Percentiles rank a stretch among this genome's conserved stretches.
Conservation (phyloP, 1,140 invertebrate species). For the Drosophila truncata region DNA sequence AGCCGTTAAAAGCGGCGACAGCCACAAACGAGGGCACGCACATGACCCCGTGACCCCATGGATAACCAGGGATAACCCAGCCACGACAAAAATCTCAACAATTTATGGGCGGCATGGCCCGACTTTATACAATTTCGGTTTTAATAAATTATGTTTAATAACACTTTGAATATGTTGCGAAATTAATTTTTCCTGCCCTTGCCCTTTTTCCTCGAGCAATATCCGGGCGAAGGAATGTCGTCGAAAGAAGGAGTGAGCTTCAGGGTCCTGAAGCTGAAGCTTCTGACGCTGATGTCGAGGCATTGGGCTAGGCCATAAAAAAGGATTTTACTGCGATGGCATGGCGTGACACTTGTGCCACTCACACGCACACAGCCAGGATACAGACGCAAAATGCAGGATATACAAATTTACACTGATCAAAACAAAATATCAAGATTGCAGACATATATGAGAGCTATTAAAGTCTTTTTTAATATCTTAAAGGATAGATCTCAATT, state of each 20-base stretch:
- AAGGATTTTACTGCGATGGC: constrained; percentile 79
- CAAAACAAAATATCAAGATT: constrained; percentile 30
- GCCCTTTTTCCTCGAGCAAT: constrained; percentile 31
- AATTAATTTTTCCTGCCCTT: constrained; percentile 79
- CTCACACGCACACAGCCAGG: constrained; percentile 40
- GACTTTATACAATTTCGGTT: constrained; percentile 82
- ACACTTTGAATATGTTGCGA: constrained; percentile 82
- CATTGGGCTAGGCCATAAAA: constrained; percentile 75
- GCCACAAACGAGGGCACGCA: constrained; percentile 59
- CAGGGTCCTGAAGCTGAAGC: neutral
- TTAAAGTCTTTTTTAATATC: constrained; percentile 6
- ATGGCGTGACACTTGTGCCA: constrained; percentile 73
- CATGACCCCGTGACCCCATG: constrained; percentile 61
- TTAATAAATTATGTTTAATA: constrained; percentile 85
- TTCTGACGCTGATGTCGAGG: constrained; percentile 27
- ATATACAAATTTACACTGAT: constrained; percentile 29
- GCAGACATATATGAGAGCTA: neutral
- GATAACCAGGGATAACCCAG: constrained; percentile 31
- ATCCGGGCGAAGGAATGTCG: constrained; percentile 25
- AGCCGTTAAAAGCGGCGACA: constrained; percentile 58
- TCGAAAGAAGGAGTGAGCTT: constrained; percentile 11
- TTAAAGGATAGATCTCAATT: constrained; percentile 16
- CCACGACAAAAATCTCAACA: constrained; percentile 68
- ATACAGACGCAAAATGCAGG: constrained; percentile 21
- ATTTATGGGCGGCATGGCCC: constrained; percentile 61